Evolutionary conservation across 2,113 vertebrate species (phyloP), one percentile per base, ranked within the genome.

Genomic region (Philantomba maxwellii): DNA sequence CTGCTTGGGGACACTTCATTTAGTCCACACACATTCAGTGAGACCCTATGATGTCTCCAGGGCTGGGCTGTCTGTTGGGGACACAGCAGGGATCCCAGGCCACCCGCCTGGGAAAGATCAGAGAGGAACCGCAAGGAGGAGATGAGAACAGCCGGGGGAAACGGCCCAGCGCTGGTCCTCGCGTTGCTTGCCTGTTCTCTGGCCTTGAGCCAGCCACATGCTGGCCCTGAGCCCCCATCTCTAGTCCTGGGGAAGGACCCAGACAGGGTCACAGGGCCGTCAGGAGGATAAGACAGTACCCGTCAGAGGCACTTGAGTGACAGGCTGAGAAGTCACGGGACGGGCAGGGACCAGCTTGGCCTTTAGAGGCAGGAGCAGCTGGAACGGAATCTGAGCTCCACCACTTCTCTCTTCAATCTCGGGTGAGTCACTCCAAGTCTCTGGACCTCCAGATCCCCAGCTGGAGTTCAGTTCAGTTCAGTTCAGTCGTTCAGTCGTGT

Each of bases 161-260:
- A 0, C 0, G 1, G 33, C 23, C 11, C 15, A 16, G 36, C 2
- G 0, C 12, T 2, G 12, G 39, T 4, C 10, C 30, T 55, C n/a
- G 9, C 2, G 0, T 30, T 14, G 28, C 23, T 28, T 23, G 13
- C 36, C 30, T 14, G 30, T 11, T 30, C 58, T 78, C 83, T 25
- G 51, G 45, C 55, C 62, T 33, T 6, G 19, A 47, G 39, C 53
- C 23, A 49, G 64, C 10, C 49, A 23, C 43, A 30, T 4, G 15
- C 15, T 33, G 33, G 43, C 7, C 6, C 43, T 26, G 16, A 60
- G 30, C 43, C 36, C 62, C 14, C 62, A 57, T n/a, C 51, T n/a
- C 57, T 23, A n/a, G 16, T 8, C 64, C 60, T 0, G 4, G 30
- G 36, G 14, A 21, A 45, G 39, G 57, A 45, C 17, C 1, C 7